These are phyloP conservation scores for Synergus gifuensis DNA, from an alignment of 2,888 invertebrate genomes.

Conservation along the genomic window DNA sequence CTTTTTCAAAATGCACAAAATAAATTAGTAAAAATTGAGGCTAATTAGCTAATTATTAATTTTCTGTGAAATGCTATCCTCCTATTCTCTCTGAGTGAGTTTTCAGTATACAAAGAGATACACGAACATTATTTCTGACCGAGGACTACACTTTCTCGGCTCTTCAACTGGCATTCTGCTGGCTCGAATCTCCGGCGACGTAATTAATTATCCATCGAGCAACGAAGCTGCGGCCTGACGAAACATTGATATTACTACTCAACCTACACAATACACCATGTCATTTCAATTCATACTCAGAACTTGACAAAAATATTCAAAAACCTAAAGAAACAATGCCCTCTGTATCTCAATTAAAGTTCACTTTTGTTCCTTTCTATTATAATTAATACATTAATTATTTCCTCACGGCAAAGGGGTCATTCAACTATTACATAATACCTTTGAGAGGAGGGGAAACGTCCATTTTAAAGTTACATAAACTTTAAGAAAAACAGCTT, in stretches of 20 bases:
- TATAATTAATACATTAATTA: background rate
- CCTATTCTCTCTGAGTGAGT: background rate
- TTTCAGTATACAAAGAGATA: slow-evolving; percentile 20
- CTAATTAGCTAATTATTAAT: slow-evolving; percentile 53
- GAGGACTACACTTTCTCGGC: slow-evolving; percentile 50
- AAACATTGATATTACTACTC: slow-evolving; percentile 56
- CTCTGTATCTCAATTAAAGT: background rate
- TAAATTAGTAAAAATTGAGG: slow-evolving; percentile 43
- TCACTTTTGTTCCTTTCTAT: background rate
- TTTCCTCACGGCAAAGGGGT: too few relatives aligned
- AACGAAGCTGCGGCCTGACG: slow-evolving; percentile 47
- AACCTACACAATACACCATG: slow-evolving; percentile 4
- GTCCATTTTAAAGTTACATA: too few relatives aligned
- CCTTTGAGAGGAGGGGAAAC: too few relatives aligned
- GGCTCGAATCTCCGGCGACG: slow-evolving; percentile 42
- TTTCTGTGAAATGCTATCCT: slow-evolving; percentile 29
- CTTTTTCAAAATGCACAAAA: background rate
- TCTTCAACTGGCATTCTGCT: slow-evolving; percentile 30
- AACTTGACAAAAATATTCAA: background rate
- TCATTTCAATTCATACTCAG: background rate
- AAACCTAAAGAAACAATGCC: background rate
- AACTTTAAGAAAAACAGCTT: background rate
- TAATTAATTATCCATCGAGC: slow-evolving; percentile 62
- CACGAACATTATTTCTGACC: slow-evolving; percentile 21
- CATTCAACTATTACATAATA: too few relatives aligned